These are phyloP conservation scores for Myopa testacea DNA, from an alignment of 2,888 invertebrate genomes.

Conservation along the genomic window DNA sequence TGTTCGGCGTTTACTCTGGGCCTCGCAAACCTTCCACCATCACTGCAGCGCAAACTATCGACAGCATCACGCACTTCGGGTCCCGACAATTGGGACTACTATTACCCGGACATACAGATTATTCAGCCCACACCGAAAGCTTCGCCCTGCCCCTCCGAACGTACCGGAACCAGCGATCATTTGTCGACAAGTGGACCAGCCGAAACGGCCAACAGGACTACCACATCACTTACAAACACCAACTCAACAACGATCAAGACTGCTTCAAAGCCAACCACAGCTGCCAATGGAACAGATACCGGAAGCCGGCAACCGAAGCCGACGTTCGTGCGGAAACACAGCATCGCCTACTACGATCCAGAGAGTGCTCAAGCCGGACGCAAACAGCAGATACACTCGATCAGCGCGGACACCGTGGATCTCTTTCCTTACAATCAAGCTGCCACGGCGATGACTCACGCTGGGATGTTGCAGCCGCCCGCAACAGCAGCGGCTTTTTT, in stretches of 20 bases:
- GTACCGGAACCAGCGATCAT: conserved; percentile 50
- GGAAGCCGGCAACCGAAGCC: conserved; percentile 33
- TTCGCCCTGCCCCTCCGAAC: conserved; percentile 82
- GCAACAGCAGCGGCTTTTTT: conserved; percentile 48
- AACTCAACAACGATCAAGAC: conserved; percentile 43
- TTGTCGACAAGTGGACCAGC: conserved; percentile 40
- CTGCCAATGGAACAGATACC: conserved; percentile 33
- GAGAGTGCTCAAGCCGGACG: conserved; percentile 63
- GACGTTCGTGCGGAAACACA: conserved; percentile 62
- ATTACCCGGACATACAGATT: conserved; percentile 76
- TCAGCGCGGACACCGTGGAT: conserved; percentile 64
- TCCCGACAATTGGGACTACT: conserved; percentile 71
- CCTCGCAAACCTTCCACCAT: conserved; percentile 72
- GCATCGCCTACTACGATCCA: conserved; percentile 65
- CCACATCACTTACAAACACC: conserved; percentile 30
- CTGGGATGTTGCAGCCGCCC: not conserved
- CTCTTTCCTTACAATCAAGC: conserved; percentile 62
- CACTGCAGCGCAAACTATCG: conserved; percentile 64
- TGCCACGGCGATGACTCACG: not conserved
- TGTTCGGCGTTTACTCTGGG: conserved; percentile 84
- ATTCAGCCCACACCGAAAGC: conserved; percentile 86
- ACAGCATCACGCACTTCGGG: conserved; percentile 64
- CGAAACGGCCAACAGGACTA: conserved; percentile 43
- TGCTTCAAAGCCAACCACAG: conserved; percentile 34
- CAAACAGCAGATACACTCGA: conserved; percentile 65